Evolutionary conservation across 2,797 vertebrate species (phyloP), one percentile per base, ranked within the genome.

Genomic region (Galaxias olidus): DNA sequence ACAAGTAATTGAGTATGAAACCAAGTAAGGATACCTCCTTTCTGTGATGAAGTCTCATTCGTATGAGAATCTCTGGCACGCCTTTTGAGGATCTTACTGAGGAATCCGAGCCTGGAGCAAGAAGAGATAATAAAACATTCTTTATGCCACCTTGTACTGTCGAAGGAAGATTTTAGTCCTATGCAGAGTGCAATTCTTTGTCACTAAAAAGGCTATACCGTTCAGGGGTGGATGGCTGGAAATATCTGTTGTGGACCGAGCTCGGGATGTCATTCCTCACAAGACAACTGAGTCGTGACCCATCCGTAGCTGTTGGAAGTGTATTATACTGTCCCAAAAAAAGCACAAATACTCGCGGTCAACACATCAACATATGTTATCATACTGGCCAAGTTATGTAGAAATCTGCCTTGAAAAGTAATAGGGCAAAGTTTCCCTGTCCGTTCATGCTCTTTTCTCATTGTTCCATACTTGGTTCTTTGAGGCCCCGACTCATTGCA

Each of bases 31-130:
- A 11, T 82, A 91, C 88, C 81, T 0, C 63, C 8, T 86, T 80
- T 91, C 46, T 80, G 92, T 13, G 69, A 6, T 0, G 79, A 15
- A 4, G 52, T 69, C 0, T 94, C 93, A 9, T 14, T 67, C 1
- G 52, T 81, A 4, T 90, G 81, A 7, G 86, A 54, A 17, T 49
- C n/a, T 71, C 86, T 95, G 0, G 68, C 0, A 6, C 83, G 77
- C 77, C 79, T 93, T 73, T 56, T 90, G 50, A 91, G 72, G 42
- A 90, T 84, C 75, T 65, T 87, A 73, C 75, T 47, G 1, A 91
- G 75, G 67, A 91, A 91, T 72, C 87, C 86, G 12, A 61, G 8
- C 75, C 90, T 92, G 72, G 8, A 4, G 14, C 1, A 47, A 56
- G 12, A n/a, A 10, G 5, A 50, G 6, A 20, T 7, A 15, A 43